A percentile compares a stretch with the other conserved stretches of the same genome.
Conservation (phyloP, 2,888 invertebrate species). For the Noctua comes region DNA sequence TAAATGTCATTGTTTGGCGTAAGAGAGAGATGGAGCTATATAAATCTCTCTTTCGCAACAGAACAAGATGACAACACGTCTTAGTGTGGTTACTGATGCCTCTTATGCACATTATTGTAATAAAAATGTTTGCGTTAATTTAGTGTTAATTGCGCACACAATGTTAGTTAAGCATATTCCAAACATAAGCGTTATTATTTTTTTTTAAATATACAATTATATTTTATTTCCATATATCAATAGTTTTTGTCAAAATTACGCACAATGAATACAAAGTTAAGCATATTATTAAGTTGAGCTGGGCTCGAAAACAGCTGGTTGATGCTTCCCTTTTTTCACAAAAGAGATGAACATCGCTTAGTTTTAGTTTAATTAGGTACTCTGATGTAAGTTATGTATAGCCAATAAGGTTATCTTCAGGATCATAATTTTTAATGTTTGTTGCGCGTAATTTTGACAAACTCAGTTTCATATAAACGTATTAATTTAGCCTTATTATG, state of each 20-base stretch:
- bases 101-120: not conserved
- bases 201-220: slow-evolving; percentile 21
- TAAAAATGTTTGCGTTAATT: slow-evolving; percentile 10
- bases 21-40: not conserved
- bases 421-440: not conserved
- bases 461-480: slow-evolving; percentile 16
- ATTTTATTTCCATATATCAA: slow-evolving; percentile 12
- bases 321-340: not conserved
- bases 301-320: not conserved
- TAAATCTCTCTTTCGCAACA: slow-evolving; percentile 2
- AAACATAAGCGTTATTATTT: slow-evolving; percentile 50
- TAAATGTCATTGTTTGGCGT: not conserved
- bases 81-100: not conserved
- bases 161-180: slow-evolving; percentile 66
- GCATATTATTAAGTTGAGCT: not conserved
- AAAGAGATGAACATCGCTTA: not conserved
- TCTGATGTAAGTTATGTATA: not conserved
- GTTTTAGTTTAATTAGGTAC: not conserved
- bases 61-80: not conserved
- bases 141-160: slow-evolving; percentile 57
- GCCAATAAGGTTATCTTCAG: not conserved
- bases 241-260: slow-evolving; percentile 57
- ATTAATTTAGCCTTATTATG: slow-evolving; percentile 32
- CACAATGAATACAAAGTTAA: not conserved
- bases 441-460: slow-evolving; percentile 56